Conservation (phyloP, 2,113 vertebrate species). For the Pyxicephalus adspersus region DNA sequence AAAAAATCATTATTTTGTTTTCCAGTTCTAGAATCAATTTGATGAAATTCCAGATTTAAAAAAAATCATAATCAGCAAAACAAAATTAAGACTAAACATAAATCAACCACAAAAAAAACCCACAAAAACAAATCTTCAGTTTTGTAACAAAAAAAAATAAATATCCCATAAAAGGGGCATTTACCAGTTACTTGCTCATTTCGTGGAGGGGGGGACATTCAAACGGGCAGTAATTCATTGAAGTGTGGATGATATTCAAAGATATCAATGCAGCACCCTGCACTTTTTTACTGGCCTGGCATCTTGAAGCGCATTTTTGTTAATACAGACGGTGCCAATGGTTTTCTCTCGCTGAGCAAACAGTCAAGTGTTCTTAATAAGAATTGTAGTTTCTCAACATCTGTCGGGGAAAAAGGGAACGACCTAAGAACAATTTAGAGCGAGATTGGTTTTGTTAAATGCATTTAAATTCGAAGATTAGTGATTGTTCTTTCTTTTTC, state of each 20-base stretch:
- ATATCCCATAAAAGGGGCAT: constrained; percentile 23
- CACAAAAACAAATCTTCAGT: neutral
- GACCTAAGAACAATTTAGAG: constrained; percentile 83
- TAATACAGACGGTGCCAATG: constrained; percentile 75
- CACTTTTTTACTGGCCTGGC: constrained; percentile 76
- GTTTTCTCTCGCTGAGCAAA: constrained; percentile 81
- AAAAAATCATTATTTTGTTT: neutral
- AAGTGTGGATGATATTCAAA: constrained; percentile 80
- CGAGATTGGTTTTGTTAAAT: constrained; percentile 89
- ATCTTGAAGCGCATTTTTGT: constrained; percentile 79
- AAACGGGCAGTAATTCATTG: constrained; percentile 70
- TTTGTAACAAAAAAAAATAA: constrained; percentile 62
- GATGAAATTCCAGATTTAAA: neutral
- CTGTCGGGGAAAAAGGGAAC: constrained; percentile 83
- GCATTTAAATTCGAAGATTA: constrained; percentile 90
- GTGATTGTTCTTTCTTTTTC: constrained; percentile 87
- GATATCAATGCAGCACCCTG: constrained; percentile 77
- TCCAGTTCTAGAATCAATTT: neutral
- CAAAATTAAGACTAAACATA: neutral
- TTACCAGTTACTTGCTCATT: constrained; percentile 59
- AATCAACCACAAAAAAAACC: neutral
- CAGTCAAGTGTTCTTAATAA: constrained; percentile 86
- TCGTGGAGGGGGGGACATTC: constrained; percentile 61
- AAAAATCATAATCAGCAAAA: constrained; percentile 30
- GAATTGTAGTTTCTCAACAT: constrained; percentile 83